Percentiles rank a stretch among this genome's conserved stretches.
Conservation (phyloP, 2,113 vertebrate species). For the Macrotis lagotis region DNA sequence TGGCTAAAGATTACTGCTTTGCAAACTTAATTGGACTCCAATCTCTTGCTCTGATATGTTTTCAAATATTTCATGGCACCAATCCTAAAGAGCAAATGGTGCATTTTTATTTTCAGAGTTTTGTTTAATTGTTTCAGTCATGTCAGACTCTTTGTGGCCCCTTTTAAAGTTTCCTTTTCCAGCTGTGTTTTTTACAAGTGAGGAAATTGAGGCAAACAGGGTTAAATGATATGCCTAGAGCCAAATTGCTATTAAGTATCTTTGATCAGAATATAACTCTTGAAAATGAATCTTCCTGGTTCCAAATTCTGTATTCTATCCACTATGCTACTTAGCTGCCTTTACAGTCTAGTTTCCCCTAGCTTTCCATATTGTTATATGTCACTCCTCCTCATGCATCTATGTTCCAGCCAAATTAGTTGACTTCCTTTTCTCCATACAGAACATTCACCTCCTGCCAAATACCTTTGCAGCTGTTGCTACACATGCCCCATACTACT, state of each 20-base stretch:
- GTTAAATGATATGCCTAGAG: no score
- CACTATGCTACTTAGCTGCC: no score
- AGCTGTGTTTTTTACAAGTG: no score
- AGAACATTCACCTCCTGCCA: no score
- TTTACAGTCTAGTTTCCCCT: not conserved
- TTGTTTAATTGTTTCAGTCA: not conserved
- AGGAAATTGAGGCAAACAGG: no score
- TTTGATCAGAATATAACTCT: no score
- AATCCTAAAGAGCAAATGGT: not conserved
- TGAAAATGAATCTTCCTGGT: no score
- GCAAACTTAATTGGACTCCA: constrained; percentile 19
- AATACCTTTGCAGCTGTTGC: not conserved
- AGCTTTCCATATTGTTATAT: not conserved
- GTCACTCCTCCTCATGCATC: not conserved
- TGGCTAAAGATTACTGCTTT: constrained; percentile 14
- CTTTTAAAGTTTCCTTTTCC: no score
- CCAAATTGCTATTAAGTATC: no score
- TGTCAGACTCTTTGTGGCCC: no score
- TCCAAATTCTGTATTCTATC: no score
- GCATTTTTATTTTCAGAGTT: constrained; percentile 58
- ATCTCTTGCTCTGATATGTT: constrained; percentile 30
- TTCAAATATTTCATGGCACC: constrained; percentile 39
- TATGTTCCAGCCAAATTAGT: not conserved
- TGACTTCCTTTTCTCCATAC: not conserved
- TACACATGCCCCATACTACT: not conserved